Conservation (phyloP, 2,113 vertebrate genomes). For the Caracal caracal region DNA sequence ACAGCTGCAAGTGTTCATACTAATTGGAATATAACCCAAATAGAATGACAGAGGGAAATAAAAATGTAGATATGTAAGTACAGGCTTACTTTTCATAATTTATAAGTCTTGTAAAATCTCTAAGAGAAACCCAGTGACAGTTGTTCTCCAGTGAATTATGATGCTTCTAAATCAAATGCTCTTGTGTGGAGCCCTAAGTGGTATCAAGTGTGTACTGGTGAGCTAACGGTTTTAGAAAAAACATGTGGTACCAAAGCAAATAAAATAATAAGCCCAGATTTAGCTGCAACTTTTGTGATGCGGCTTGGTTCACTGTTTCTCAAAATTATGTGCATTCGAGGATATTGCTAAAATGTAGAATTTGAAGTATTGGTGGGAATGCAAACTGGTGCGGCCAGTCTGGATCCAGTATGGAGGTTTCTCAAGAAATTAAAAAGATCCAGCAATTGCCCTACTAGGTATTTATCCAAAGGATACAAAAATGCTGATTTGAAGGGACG, state of each 20-base stretch:
- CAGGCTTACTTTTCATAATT: neutral
- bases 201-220: neutral
- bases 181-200: neutral
- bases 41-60: neutral
- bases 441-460: no score
- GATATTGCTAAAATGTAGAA: neutral
- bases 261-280: slow-evolving; percentile 8
- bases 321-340: neutral
- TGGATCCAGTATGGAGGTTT: no score
- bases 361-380: neutral
- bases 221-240: slow-evolving; percentile 17
- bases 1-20: neutral
- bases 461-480: no score
- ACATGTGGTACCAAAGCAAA: neutral
- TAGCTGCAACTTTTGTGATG: neutral
- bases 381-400: no score
- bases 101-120: neutral
- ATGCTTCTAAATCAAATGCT: slow-evolving; percentile 1
- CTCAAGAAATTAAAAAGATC: no score
- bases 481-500: no score
- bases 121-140: neutral
- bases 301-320: neutral
- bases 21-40: neutral
- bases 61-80: neutral
- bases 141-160: slow-evolving; percentile 39